Evolutionary conservation across 2,888 invertebrate species (phyloP).

Genomic region (Uloborus plumipes): DNA sequence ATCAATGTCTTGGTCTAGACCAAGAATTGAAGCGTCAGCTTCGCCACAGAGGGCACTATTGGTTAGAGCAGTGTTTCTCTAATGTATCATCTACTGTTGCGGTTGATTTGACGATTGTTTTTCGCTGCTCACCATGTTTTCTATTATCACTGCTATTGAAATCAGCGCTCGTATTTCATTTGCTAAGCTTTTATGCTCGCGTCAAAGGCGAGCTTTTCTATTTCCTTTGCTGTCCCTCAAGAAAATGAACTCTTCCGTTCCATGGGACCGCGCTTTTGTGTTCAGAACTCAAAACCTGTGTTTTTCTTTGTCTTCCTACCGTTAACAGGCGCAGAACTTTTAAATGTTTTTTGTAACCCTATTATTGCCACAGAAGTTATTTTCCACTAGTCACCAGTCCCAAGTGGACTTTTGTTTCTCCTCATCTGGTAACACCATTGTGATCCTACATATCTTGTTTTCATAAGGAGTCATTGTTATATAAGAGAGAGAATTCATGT

Average conservation of each 20-base stretch:
- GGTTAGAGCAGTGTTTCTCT: conserved; percentile 64
- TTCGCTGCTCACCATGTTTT: conserved; percentile 40
- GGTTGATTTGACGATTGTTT: conserved; percentile 45
- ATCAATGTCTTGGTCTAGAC: conserved; percentile 57
- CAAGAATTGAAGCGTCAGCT: conserved; percentile 56
- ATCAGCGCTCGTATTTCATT: conserved; percentile 33
- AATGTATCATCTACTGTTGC: conserved; percentile 56
- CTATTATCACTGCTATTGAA: conserved; percentile 32
- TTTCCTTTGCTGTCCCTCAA: conserved; percentile 10
- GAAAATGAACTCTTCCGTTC: conserved; percentile 5
- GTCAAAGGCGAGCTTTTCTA: conserved; percentile 17
- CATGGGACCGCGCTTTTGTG: conserved; percentile 15
- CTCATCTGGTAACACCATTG: conserved; percentile 22
- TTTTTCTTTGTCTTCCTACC: conserved; percentile 44
- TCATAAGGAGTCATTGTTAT: conserved; percentile 19
- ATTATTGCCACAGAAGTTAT: conserved; percentile 16
- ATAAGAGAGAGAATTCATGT: conserved; percentile 23
- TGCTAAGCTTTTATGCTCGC: conserved; percentile 32
- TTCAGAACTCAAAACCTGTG: conserved; percentile 38
- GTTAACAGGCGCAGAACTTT: conserved; percentile 24
- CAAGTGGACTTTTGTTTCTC: conserved; percentile 25
- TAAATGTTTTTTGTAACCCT: conserved; percentile 30
- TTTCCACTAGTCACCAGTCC: conserved; percentile 25
- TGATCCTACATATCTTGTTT: conserved; percentile 30
- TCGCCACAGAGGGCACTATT: conserved; percentile 61